Conservation (phyloP, 2,113 vertebrate species). For the Psammodynastes pulverulentus region DNA sequence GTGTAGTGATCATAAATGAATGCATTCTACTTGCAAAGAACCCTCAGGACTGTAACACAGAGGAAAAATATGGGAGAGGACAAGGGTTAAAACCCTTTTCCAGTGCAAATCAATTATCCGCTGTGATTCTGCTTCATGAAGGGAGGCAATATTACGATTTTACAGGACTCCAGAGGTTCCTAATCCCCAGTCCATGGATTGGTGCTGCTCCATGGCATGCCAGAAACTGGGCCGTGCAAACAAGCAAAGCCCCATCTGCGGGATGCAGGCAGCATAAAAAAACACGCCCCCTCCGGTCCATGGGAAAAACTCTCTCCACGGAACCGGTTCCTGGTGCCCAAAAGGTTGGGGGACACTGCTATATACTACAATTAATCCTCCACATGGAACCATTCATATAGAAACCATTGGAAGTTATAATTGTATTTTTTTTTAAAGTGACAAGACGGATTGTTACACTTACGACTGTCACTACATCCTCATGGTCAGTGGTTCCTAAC, state of each 20-base stretch:
- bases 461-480: no score
- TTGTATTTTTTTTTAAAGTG: no score
- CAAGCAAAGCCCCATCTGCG: background rate
- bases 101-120: background rate
- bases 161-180: background rate
- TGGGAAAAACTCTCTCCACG: background rate
- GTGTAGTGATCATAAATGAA: background rate
- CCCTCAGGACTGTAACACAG: background rate
- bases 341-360: background rate
- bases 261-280: background rate
- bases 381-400: no score
- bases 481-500: no score
- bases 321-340: background rate
- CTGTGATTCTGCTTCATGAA: background rate
- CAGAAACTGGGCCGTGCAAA: background rate
- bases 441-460: no score
- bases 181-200: background rate
- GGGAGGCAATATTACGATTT: background rate
- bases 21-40: background rate
- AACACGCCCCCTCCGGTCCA: background rate
- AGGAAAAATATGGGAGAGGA: background rate
- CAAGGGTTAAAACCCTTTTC: background rate
- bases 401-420: no score
- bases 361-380: no score
- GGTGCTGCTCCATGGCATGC: background rate